These are phyloP conservation scores for Mirounga angustirostris DNA, from an alignment of 2,113 vertebrate species.

Conservation along the genomic window DNA sequence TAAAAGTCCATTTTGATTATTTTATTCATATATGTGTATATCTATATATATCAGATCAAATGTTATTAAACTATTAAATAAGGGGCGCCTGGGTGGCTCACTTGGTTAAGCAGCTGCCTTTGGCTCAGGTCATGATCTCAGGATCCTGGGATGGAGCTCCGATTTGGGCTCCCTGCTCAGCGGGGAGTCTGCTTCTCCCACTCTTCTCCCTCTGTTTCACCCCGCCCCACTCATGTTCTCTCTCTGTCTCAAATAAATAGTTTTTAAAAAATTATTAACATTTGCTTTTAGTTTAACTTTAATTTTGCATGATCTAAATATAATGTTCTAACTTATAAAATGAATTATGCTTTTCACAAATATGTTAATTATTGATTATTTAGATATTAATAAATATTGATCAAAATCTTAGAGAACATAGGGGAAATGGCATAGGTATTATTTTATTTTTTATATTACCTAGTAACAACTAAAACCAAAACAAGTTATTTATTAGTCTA, in stretches of 20 bases:
- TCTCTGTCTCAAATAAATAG: neutral
- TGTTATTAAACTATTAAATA: neutral
- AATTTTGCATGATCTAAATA: neutral
- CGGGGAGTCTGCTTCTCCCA: neutral
- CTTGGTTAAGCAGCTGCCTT: neutral
- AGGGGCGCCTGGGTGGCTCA: neutral
- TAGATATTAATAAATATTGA: neutral
- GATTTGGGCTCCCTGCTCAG: neutral
- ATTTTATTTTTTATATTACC: neutral
- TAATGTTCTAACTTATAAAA: neutral
- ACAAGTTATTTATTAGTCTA: neutral
- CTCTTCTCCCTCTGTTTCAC: neutral
- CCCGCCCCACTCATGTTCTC: neutral
- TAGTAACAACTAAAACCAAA: neutral
- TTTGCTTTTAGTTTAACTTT: neutral
- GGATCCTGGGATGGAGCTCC: neutral
- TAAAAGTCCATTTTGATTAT: neutral
- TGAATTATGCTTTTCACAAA: neutral
- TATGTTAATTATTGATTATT: neutral
- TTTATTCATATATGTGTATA: neutral
- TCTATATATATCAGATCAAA: neutral
- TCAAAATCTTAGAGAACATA: neutral
- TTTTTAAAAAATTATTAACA: neutral
- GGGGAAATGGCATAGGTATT: neutral
- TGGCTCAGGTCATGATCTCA: neutral